A percentile compares a stretch with the other conserved stretches of the same genome.
These are phyloP conservation scores for Talpa occidentalis DNA, from an alignment of 2,113 vertebrate species.

Conservation along the genomic window DNA sequence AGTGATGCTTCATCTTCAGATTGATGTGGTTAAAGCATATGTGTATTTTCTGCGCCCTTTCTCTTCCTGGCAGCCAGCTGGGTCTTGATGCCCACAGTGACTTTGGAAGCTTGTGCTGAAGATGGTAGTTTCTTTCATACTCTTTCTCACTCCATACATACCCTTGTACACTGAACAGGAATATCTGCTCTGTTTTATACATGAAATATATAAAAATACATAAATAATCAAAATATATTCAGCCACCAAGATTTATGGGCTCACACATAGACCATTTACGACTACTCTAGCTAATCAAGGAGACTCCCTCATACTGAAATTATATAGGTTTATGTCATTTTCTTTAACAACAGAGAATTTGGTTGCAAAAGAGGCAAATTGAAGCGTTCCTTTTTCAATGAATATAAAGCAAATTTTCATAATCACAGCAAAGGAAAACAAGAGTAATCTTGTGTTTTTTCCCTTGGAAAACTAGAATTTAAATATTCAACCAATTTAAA, in stretches of 20 bases:
- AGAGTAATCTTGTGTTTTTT: background rate
- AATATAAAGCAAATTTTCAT: slow-evolving; percentile 49
- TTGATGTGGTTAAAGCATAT: background rate
- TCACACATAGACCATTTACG: background rate
- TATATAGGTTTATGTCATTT: background rate
- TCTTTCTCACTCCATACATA: too few relatives aligned
- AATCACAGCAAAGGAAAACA: slow-evolving; percentile 24
- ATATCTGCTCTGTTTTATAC: background rate
- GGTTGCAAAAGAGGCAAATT: background rate
- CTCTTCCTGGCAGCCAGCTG: background rate
- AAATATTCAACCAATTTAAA: slow-evolving; percentile 19
- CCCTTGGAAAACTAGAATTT: slow-evolving; percentile 21
- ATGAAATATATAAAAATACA: background rate
- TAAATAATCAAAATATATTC: background rate
- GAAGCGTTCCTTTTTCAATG: slow-evolving; percentile 18
- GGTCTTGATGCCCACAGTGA: background rate
- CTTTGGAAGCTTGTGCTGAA: background rate
- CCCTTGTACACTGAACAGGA: background rate
- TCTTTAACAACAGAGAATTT: slow-evolving; percentile 19
- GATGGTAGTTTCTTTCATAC: background rate
- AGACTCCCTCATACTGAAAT: background rate
- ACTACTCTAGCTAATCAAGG: background rate
- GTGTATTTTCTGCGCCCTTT: background rate
- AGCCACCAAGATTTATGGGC: background rate
- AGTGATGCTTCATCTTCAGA: background rate